Conservation (phyloP, 2,888 invertebrate species). For the Tanypteryx hageni region DNA sequence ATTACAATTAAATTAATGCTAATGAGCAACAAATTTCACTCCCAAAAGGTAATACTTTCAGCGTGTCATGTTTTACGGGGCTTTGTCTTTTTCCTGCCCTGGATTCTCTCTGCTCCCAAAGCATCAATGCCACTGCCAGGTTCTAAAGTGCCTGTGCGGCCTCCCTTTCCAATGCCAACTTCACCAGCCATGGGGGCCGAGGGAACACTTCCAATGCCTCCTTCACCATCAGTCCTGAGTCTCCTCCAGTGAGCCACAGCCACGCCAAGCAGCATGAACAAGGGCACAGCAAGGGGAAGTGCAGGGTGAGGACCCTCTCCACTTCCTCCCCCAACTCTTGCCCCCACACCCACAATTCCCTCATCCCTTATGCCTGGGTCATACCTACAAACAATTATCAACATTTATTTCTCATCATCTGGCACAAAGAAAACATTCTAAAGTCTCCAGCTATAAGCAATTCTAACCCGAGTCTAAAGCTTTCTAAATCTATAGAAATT, state of each 20-base stretch:
- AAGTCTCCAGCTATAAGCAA: no score
- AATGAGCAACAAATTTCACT: no score
- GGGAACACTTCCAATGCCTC: neutral
- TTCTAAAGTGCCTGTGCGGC: neutral
- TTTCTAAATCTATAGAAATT: neutral
- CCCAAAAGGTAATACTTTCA: neutral
- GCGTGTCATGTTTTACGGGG: slow-evolving; percentile 35
- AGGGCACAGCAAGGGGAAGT: slow-evolving; percentile 33
- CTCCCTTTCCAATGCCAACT: neutral
- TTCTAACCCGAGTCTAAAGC: neutral
- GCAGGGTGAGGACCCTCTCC: neutral
- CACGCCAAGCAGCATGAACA: slow-evolving; percentile 35
- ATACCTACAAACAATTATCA: neutral
- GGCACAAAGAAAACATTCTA: no score
- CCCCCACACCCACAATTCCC: slow-evolving; percentile 30
- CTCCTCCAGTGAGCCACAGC: slow-evolving; percentile 50
- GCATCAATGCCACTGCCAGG: neutral
- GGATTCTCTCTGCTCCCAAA: slow-evolving; percentile 12
- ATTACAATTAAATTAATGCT: no score
- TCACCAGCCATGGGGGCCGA: neutral
- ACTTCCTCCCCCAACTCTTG: slow-evolving; percentile 35
- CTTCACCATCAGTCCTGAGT: slow-evolving; percentile 38
- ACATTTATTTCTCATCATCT: no score
- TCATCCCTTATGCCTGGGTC: slow-evolving; percentile 50
- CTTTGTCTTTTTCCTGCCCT: slow-evolving; percentile 51